These are phyloP conservation scores for Epiblema foenella DNA, from an alignment of 2,888 invertebrate species.

Conservation along the genomic window DNA sequence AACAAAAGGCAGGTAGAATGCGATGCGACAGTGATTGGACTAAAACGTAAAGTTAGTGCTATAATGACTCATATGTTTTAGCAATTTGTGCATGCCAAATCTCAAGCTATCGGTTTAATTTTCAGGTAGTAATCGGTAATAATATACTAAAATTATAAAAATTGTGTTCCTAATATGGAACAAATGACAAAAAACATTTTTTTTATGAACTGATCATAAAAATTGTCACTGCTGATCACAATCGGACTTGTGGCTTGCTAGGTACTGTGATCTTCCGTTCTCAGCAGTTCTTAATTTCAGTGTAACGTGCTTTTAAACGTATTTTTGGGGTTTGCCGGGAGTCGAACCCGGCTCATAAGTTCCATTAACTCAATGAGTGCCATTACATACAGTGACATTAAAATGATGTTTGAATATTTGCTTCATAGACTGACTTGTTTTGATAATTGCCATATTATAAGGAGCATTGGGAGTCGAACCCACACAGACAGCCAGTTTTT, in stretches of 20 bases:
- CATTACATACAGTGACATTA: neutral
- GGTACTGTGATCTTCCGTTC: neutral
- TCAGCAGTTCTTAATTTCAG: neutral
- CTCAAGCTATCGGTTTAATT: neutral
- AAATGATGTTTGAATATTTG: neutral
- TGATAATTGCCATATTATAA: neutral
- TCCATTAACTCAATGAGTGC: neutral
- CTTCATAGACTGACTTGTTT: neutral
- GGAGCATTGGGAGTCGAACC: neutral
- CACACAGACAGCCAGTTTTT: neutral
- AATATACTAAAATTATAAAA: too few relatives aligned
- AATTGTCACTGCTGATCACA: neutral
- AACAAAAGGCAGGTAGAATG: too few relatives aligned
- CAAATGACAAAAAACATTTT: neutral
- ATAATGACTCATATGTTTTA: neutral
- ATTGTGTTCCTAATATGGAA: neutral
- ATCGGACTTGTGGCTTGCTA: neutral
- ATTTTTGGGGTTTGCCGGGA: neutral
- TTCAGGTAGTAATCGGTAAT: too few relatives aligned
- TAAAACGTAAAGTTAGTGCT: neutral
- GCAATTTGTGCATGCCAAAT: neutral
- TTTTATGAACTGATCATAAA: neutral
- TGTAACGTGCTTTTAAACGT: neutral
- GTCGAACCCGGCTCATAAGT: slow-evolving; percentile 4
- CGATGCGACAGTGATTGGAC: neutral